Conservation (phyloP, 2,113 vertebrate species). For the Glareola pratincola region DNA sequence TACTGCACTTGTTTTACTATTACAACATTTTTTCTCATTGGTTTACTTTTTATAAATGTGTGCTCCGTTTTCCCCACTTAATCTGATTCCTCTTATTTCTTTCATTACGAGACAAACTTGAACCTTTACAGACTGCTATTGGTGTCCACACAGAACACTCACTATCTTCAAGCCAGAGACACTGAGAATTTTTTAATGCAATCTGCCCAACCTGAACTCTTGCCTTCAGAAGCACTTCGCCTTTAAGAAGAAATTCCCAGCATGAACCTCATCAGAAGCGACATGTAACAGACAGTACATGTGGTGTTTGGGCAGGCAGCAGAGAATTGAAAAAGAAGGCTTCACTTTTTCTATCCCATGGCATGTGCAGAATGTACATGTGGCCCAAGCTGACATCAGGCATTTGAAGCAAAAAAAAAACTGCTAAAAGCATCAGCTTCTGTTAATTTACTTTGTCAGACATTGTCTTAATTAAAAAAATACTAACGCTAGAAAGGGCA, state of each 20-base stretch:
- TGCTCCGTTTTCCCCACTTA: not conserved
- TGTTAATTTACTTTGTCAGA: slow-evolving; percentile 76
- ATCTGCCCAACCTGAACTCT: slow-evolving; percentile 68
- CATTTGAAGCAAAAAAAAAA: slow-evolving; percentile 65
- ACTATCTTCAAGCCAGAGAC: slow-evolving; percentile 6
- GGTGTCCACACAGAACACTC: slow-evolving; percentile 46
- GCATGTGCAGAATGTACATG: slow-evolving; percentile 75
- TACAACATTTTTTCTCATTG: not conserved
- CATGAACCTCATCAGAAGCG: slow-evolving; percentile 73
- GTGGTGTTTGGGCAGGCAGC: slow-evolving; percentile 72
- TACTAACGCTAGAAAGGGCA: slow-evolving; percentile 51
- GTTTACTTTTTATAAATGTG: not conserved
- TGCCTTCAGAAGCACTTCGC: slow-evolving; percentile 71
- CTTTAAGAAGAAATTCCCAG: slow-evolving; percentile 78
- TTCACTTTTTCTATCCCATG: slow-evolving; percentile 71
- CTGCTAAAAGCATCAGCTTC: slow-evolving; percentile 76
- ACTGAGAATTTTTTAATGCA: slow-evolving; percentile 57
- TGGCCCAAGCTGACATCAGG: slow-evolving; percentile 74
- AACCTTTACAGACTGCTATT: slow-evolving; percentile 44
- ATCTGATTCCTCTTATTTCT: not conserved
- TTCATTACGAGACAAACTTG: not conserved
- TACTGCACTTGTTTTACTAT: not conserved
- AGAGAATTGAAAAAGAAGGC: slow-evolving; percentile 68
- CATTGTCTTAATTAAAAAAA: slow-evolving; percentile 73
- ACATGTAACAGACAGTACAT: slow-evolving; percentile 80